Base-by-base conservation (phyloP, 2,888 invertebrate genomes). In the Syrphus vitripennis region DNA sequence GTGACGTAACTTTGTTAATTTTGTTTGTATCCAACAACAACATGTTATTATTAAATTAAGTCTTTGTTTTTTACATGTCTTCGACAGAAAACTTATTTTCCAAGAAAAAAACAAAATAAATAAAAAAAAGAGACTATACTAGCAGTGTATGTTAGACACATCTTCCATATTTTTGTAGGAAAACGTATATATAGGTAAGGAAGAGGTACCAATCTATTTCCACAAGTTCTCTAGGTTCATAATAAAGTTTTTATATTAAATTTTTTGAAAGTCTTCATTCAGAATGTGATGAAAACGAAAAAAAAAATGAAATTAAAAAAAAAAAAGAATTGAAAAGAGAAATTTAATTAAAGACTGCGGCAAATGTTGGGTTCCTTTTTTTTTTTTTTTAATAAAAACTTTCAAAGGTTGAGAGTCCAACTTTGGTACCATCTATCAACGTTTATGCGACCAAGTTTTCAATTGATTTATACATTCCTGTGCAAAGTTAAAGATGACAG, bases 391-490 rank as follows among this genome's bases (percentile, higher is more conserved):
- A 53, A 10, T 40, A 63, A 75, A 42, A 45, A 70, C 70, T 53
- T 48, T 34, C 29, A 53, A 45, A 40, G 34, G 57, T 67, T 48
- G 24, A 31, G 45, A 31, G 40, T 76, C 48, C 75, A 84, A 80
- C 75, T 80, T 84, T 71, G 55, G 31, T 48, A 19, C 37, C 69
- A 74, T 72, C 72, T 75, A 69, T 75, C 79, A 29, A 40, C 70
- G 74, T 70, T 84, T 76, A 84, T 80, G 83, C 71, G 75, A 84
- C 71, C 57, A 80, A 80, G 83, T 84, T 84, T 76, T 71, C 83
- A 84, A 84, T 84, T 84, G 83, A 84, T 84, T 84, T 84, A 84
- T 84, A 50, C 67, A 84, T 84, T 80, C 75, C 65, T 65, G 65
- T 61, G 70, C 57, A 80, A 84, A 84, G 83, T 84, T 84, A 80